Conservation (phyloP, 2,113 vertebrate species). For the Ceyx melanurus region DNA sequence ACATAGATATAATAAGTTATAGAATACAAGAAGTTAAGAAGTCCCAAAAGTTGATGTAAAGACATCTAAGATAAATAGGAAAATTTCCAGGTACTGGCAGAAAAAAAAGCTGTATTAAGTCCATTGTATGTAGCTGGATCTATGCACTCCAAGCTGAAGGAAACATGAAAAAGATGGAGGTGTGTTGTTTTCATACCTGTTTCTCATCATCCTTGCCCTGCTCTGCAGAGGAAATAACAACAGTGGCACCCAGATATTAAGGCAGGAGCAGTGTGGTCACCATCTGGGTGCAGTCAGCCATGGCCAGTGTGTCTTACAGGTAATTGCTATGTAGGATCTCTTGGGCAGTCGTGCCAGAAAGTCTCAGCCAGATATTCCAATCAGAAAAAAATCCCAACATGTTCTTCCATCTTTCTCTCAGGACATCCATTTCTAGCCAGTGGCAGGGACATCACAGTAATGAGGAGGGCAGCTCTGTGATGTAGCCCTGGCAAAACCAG, state of each 20-base stretch:
- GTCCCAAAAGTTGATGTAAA: neutral
- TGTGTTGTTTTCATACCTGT: neutral
- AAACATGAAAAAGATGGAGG: neutral
- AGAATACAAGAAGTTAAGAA: neutral
- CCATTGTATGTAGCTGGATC: neutral
- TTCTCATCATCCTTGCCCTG: rapidly evolving
- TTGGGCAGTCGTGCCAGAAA: neutral
- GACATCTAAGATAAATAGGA: neutral
- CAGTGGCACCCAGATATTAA: neutral
- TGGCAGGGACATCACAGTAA: no score
- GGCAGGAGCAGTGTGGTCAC: neutral
- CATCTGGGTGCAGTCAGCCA: neutral
- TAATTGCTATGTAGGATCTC: neutral
- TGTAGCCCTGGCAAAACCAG: neutral
- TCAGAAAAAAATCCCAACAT: neutral
- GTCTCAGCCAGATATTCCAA: neutral
- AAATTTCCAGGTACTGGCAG: neutral
- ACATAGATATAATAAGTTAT: neutral
- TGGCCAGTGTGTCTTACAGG: neutral
- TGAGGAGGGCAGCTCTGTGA: neutral
- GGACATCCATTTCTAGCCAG: neutral
- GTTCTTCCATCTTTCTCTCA: neutral
- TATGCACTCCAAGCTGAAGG: neutral
- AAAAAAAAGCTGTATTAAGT: neutral
- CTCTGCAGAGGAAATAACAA: neutral